Evolutionary conservation across 2,113 vertebrate genomes (phyloP), one percentile per base, ranked within the genome.

Genomic region (Hypanus sabinus): DNA sequence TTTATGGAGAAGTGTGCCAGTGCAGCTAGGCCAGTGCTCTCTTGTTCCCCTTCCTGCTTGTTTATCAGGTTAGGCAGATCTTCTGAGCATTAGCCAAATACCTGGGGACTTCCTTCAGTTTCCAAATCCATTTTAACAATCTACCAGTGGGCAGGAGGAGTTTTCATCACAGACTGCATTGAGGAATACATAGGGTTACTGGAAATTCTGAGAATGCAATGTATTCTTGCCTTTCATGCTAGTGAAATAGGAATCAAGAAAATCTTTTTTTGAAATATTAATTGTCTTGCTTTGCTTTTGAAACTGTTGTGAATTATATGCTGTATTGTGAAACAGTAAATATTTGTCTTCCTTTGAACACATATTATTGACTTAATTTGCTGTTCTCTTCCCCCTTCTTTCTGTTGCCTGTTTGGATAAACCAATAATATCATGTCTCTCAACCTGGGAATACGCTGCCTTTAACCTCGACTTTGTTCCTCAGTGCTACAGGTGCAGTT

Each of bases 81-180:
- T 93, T 93, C 24, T 38, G 91, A 93, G 91, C 36, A 93, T 93
- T 75, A 36, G 68, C 22, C 91, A 93, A 38, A 55, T 36, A 93
- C 70, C 68, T 27, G 18, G 91, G 91, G 91, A 93, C 38, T 24
- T 7, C 30, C 38, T 36, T 93, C 88, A 92, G 33, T 75, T 93
- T 93, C 91, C 91, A 93, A 7, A 93, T 93, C 91, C 91, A 55
- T 24, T 27, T 93, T 93, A 38, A 75, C 36, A 27, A 93, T 6
- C 24, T 73, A 27, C 36, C 20, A 22, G 10, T 24, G 87, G 22
- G 24, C 36, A 30, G 20, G 36, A 30, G 70, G 33, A 46, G 36
- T 9, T 14, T 46, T 46, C 36, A 55, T 12, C 91, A 46, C 68
- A 16, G 36, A 73, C 27, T 36, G 9, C 73, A 24, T 11, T 5